Evolutionary conservation across 1,140 invertebrate species (phyloP).

Genomic region (Orussus abietinus): DNA sequence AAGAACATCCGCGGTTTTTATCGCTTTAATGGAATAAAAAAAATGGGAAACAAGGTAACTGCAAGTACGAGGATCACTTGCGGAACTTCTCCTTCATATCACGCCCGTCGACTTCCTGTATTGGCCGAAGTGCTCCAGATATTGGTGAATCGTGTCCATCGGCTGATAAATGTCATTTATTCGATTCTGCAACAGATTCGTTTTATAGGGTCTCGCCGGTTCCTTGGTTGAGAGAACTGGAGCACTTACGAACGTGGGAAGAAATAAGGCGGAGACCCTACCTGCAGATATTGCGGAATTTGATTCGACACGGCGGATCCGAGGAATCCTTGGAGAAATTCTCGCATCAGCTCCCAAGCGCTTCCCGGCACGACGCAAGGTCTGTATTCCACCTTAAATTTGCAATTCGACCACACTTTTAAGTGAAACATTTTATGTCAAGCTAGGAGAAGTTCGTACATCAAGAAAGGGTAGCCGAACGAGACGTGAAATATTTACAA

Average conservation of each 20-base stretch:
- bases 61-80: too few relatives aligned
- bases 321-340: slow-evolving; percentile 89
- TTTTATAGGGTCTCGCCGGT: too few relatives aligned
- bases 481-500: too few relatives aligned
- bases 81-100: slow-evolving; percentile 35
- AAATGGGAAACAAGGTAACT: too few relatives aligned
- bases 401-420: background rate
- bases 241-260: too few relatives aligned
- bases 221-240: too few relatives aligned
- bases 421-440: background rate
- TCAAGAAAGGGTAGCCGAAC: too few relatives aligned
- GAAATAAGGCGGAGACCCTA: too few relatives aligned
- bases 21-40: too few relatives aligned
- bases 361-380: slow-evolving; percentile 81
- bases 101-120: slow-evolving; percentile 72
- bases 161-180: slow-evolving; percentile 87
- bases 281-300: slow-evolving; percentile 61
- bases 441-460: background rate
- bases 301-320: slow-evolving; percentile 69
- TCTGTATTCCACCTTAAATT: slow-evolving; percentile 78
- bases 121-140: slow-evolving; percentile 89
- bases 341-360: slow-evolving; percentile 89
- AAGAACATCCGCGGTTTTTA: too few relatives aligned
- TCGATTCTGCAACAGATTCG: slow-evolving; percentile 66
- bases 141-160: slow-evolving; percentile 90